phyloP scores from a whole-genome alignment of 2,888 invertebrate species.

The Philereme transversata region DNA sequence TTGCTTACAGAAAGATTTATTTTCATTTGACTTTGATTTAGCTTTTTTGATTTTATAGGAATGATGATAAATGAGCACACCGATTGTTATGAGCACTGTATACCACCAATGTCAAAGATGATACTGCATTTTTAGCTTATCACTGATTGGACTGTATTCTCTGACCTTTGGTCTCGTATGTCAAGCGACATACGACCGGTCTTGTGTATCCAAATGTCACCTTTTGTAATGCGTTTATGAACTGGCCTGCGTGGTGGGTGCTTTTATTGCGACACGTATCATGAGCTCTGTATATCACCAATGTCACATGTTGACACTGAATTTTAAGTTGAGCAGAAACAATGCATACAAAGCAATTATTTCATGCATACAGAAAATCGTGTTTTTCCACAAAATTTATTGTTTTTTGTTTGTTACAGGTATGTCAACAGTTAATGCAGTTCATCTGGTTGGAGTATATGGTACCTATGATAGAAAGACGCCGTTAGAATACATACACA shows the following conservation, averaged over 20 bases:
- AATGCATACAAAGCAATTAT: slow-evolving; percentile 11
- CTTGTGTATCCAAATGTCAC: not conserved
- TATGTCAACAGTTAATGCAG: slow-evolving; percentile 12
- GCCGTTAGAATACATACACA: too few species aligned
- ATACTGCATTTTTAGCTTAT: slow-evolving; percentile 20
- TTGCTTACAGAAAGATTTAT: too few species aligned
- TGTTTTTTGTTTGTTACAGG: slow-evolving; percentile 33
- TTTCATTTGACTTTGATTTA: too few species aligned
- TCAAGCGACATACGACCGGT: slow-evolving; percentile 9
- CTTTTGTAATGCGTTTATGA: slow-evolving; percentile 13
- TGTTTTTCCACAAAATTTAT: not conserved
- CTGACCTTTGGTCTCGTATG: not conserved
- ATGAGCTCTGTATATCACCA: slow-evolving; percentile 22
- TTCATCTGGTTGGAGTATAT: not conserved
- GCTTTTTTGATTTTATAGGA: too few species aligned
- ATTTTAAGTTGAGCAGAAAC: slow-evolving; percentile 17
- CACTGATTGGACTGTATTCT: too few species aligned
- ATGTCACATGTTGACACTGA: slow-evolving; percentile 21
- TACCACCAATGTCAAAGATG: slow-evolving; percentile 11
- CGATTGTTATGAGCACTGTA: too few species aligned
- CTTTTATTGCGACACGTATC: slow-evolving; percentile 28
- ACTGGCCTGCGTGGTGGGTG: slow-evolving; percentile 21
- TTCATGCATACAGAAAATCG: not conserved
- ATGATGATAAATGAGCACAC: too few species aligned
- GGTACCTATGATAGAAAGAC: not conserved